phyloP scores from a whole-genome alignment of 2,888 invertebrate genomes.

The Hemithea aestivaria region DNA sequence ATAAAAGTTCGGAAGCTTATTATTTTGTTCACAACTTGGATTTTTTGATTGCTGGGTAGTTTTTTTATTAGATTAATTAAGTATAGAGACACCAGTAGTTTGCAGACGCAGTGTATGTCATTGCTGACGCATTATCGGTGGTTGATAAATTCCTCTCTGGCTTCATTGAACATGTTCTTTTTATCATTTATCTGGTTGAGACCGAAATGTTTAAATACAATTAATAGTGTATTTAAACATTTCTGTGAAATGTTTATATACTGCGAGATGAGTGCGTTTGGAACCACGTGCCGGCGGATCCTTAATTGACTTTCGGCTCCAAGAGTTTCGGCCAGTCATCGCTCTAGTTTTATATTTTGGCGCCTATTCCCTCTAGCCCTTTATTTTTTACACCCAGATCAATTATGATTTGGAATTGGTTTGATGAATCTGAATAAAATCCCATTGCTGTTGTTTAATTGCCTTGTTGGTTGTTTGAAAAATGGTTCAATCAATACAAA shows the following conservation, averaged over 20 bases:
- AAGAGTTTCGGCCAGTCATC: conserved; percentile 73
- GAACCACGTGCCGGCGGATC: conserved; percentile 59
- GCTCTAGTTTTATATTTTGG: conserved; percentile 75
- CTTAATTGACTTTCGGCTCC: conserved; percentile 74
- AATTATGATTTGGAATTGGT: conserved; percentile 77
- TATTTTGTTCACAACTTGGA: no score
- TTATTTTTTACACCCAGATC: conserved; percentile 75
- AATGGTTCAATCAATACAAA: conserved; percentile 61
- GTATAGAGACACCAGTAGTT: no score
- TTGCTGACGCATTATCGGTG: no score
- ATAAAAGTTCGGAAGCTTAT: no score
- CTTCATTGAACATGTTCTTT: no score
- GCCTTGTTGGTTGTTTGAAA: conserved; percentile 70
- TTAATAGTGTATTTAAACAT: not conserved
- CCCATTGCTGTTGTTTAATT: conserved; percentile 75
- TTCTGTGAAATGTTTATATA: conserved; percentile 32
- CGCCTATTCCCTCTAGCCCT: conserved; percentile 73
- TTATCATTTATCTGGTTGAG: no score
- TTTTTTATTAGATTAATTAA: no score
- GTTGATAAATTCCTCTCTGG: no score
- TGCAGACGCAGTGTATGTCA: no score
- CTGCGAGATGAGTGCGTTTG: conserved; percentile 32
- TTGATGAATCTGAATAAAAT: conserved; percentile 78
- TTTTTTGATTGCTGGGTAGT: no score
- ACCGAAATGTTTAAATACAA: no score